These are phyloP conservation scores for Trissolcus brochymenae DNA, from an alignment of 2,888 invertebrate genomes.

Conservation along the genomic window DNA sequence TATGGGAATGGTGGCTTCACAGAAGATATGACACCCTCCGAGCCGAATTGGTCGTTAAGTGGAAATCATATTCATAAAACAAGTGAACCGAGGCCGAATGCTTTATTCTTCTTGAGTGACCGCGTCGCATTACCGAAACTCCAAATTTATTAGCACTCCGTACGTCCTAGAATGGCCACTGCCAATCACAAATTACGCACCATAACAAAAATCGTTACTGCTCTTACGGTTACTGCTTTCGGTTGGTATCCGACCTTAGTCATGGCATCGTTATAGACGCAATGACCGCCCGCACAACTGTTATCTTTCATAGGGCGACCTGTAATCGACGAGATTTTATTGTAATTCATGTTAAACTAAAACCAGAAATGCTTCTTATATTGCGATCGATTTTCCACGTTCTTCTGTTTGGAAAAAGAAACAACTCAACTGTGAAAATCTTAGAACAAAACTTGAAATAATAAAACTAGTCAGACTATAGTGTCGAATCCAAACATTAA, in stretches of 20 bases:
- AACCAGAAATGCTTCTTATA: neutral
- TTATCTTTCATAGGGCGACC: constrained; percentile 61
- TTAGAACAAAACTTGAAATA: no score
- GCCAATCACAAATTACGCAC: constrained; percentile 74
- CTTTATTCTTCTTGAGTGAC: constrained; percentile 68
- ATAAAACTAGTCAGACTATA: no score
- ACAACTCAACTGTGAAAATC: no score
- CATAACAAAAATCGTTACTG: constrained; percentile 71
- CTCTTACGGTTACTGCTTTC: constrained; percentile 58
- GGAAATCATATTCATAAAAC: constrained; percentile 75
- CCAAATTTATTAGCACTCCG: constrained; percentile 74
- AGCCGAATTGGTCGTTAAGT: constrained; percentile 62
- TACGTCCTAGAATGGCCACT: constrained; percentile 66
- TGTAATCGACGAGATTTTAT: constrained; percentile 18
- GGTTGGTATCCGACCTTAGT: constrained; percentile 57
- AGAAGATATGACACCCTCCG: constrained; percentile 61
- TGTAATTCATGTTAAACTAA: neutral
- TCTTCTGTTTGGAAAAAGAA: neutral
- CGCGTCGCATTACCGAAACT: constrained; percentile 59
- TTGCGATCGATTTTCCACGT: neutral
- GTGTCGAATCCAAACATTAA: no score
- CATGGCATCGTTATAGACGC: constrained; percentile 58
- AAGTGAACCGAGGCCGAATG: constrained; percentile 70
- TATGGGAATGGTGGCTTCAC: constrained; percentile 60
- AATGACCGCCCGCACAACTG: constrained; percentile 62